Percentiles rank a stretch among this genome's conserved stretches.
Evolutionary conservation across 2,113 vertebrate genomes (phyloP).

Genomic region (Rhegmatorhina hoffmannsi): DNA sequence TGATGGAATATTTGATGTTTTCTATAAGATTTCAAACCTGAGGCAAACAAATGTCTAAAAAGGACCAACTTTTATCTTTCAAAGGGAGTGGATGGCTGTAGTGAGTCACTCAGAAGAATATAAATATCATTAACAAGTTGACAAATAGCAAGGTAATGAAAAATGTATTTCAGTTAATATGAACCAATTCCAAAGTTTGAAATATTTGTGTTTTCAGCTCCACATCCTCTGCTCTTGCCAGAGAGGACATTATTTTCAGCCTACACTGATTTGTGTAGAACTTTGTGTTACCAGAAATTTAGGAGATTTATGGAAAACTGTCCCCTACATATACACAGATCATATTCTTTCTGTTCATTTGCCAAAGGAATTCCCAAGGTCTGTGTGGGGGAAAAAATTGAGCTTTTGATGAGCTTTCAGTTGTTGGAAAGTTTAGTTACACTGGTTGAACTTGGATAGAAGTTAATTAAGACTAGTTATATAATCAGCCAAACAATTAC

Average conservation of each 20-base stretch:
- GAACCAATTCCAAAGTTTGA: not conserved
- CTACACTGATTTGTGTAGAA: not conserved
- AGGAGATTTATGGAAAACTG: not conserved
- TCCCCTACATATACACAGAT: not conserved
- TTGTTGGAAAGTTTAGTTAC: not conserved
- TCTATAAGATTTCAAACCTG: constrained; percentile 8
- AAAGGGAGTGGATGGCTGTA: not conserved
- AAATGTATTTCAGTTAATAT: not conserved
- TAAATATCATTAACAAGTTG: not conserved
- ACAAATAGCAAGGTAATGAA: not conserved
- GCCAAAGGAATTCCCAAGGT: not conserved
- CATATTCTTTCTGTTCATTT: not conserved
- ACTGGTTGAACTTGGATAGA: not conserved
- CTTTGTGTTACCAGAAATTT: not conserved
- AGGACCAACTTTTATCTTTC: constrained; percentile 16
- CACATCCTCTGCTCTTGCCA: not conserved
- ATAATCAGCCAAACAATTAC: not conserved
- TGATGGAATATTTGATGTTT: constrained; percentile 38
- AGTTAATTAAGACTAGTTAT: not conserved
- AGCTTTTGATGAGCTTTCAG: not conserved
- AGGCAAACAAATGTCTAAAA: constrained; percentile 8
- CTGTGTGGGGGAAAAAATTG: not conserved
- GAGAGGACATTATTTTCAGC: not conserved
- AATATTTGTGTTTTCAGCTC: not conserved
- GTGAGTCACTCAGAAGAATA: not conserved